phyloP scores from a whole-genome alignment of 2,113 vertebrate genomes.

The Podiceps cristatus region DNA sequence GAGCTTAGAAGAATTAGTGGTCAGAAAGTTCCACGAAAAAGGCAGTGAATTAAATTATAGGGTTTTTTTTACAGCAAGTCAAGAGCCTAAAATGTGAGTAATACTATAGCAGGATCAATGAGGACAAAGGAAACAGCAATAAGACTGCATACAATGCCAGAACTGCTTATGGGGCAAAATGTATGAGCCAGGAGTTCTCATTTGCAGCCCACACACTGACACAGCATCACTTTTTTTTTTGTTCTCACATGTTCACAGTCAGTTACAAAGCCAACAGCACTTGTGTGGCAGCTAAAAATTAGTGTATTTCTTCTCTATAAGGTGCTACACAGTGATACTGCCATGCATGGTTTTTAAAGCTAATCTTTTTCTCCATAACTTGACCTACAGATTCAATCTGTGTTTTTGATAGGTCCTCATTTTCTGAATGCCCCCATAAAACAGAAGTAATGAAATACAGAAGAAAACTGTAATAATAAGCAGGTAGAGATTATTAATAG shows the following conservation, averaged over 20 bases:
- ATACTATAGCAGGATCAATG: conserved; percentile 58
- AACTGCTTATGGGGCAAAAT: conserved; percentile 70
- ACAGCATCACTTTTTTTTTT: conserved; percentile 68
- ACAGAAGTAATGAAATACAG: background rate
- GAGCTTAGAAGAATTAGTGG: background rate
- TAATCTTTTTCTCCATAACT: background rate
- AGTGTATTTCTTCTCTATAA: background rate
- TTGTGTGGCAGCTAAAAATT: conserved; percentile 33
- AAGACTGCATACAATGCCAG: conserved; percentile 64
- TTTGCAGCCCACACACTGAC: conserved; percentile 66
- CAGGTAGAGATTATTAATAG: background rate
- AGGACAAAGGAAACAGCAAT: conserved; percentile 58
- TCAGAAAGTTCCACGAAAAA: conserved; percentile 39
- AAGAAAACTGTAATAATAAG: background rate
- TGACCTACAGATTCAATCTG: background rate
- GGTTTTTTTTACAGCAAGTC: background rate
- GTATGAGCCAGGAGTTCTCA: conserved; percentile 59
- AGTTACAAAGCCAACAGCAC: conserved; percentile 42
- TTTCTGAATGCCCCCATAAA: background rate
- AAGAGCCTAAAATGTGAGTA: conserved; percentile 41
- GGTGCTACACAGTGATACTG: background rate
- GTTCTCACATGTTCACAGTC: conserved; percentile 58
- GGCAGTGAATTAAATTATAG: conserved; percentile 12
- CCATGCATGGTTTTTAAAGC: background rate
- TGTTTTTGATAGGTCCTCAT: background rate